Evolutionary conservation across 2,113 vertebrate genomes (phyloP), one percentile per base, ranked within the genome.

Genomic region (Thinocorus orbignyianus): DNA sequence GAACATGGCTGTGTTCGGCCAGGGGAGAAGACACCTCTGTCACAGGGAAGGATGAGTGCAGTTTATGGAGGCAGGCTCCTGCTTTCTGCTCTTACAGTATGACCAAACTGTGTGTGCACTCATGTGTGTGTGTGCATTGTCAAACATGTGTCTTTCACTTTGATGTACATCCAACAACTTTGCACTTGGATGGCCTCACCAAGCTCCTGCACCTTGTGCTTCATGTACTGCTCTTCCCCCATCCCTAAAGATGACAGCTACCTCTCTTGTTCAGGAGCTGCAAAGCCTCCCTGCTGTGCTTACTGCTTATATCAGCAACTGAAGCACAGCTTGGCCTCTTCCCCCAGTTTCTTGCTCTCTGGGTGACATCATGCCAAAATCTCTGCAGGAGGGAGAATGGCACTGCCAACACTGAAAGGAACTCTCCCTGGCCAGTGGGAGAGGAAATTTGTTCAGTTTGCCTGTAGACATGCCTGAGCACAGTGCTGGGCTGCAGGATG

Each of bases 341-440:
- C 18, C 46, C 17, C 22, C 26, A 23, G 20, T 42, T 81, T 54
- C 71, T 79, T 0, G 3, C 42, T 68, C 17, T 68, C 24, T 0
- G 0, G 41, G 18, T 73, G 39, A 46, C 39, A 30, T 10, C 0
- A 0, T 48, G 23, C 23, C 16, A 17, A 51, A 65, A 41, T 39
- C 41, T 19, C 22, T 58, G 28, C 17, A 12, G 69, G 24, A 61
- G 9, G 28, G 33, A 74, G 8, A 28, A 13, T 7, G 35, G 17
- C 0, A 0, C 10, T 0, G 1, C 33, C 17, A 17, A 11, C 0
- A 0, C 39, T 44, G 24, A 9, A 72, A 52, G 41, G 55, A 61
- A 51, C 25, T 11, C 46, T 51, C 20, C 33, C 13, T 39, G 69
- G 17, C 35, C 1, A 3, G 16, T 0, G 4, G 28, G 11, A 93